Conservation (phyloP, 2,888 invertebrate genomes). For the Melikaiella ostensackeni region DNA sequence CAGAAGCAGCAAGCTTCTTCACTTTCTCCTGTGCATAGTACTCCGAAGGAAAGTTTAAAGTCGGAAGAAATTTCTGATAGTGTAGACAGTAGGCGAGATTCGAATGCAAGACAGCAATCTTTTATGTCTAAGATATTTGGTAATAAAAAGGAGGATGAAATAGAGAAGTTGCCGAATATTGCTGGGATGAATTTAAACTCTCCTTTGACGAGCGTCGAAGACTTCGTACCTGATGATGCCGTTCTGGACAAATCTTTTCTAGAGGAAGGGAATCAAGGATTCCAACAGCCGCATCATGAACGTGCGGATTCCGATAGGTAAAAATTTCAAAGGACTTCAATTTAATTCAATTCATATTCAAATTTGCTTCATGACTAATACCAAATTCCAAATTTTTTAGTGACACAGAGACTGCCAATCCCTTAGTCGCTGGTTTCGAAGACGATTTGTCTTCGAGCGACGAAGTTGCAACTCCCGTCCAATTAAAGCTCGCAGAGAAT, state of each 20-base stretch:
- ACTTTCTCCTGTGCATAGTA: not conserved
- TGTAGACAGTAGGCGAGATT: slow-evolving; percentile 61
- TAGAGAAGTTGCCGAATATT: slow-evolving; percentile 62
- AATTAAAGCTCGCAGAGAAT: slow-evolving; percentile 69
- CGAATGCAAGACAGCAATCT: slow-evolving; percentile 59
- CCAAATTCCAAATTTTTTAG: slow-evolving; percentile 72
- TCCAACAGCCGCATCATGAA: slow-evolving; percentile 74
- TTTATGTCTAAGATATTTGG: slow-evolving; percentile 73
- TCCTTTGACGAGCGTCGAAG: slow-evolving; percentile 81
- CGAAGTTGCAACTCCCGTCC: slow-evolving; percentile 69
- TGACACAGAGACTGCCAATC: slow-evolving; percentile 86
- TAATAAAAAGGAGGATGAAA: slow-evolving; percentile 71
- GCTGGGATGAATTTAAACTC: slow-evolving; percentile 52
- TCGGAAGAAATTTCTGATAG: slow-evolving; percentile 44
- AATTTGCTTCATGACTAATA: not conserved
- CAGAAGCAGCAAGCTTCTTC: slow-evolving; percentile 49
- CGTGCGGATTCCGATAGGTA: slow-evolving; percentile 80
- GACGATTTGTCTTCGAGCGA: slow-evolving; percentile 89
- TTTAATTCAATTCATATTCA: not conserved
- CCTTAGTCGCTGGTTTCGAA: slow-evolving; percentile 89
- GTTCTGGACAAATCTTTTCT: slow-evolving; percentile 86
- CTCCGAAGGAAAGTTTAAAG: slow-evolving; percentile 46
- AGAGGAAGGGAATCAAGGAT: slow-evolving; percentile 81
- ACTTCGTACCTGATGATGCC: slow-evolving; percentile 87
- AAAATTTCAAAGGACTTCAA: slow-evolving; percentile 27